Evolutionary conservation across 2,888 invertebrate species (phyloP), one percentile per base, ranked within the genome.

Genomic region (Campoletis raptor): DNA sequence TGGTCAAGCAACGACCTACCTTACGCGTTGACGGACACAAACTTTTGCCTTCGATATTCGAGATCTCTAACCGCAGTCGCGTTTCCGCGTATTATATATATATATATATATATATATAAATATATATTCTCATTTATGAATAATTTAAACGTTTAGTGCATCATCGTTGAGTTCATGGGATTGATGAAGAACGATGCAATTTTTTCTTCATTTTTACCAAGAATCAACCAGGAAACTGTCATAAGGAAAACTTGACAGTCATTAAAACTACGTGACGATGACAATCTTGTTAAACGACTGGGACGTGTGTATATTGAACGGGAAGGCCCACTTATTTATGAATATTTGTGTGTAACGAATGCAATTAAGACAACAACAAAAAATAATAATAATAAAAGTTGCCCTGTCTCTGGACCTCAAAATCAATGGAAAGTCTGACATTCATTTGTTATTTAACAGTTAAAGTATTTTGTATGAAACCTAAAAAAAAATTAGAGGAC

Each of bases 1-100:
- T 73, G 78, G 57, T 81, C 78, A 70, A 67, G 61, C 85, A 85
- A 87, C 83, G 87, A 87, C 87, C 85, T 87, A 85, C 83, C 85
- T 78, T 83, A 83, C 64, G 54, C 66, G 57, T 72, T 40, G 54
- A 66, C 73, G 57, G n/a, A 37, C 40, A 61, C 48, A 61, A 85
- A 78, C 57, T 74, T 66, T 73, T 54, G 66, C 73, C 42, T 54
- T 67, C 52, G 42, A 21, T 42, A 42, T n/a, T 24, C 73, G 81
- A 40, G 40, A 81, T 57, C 36, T 81, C n/a, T 36, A 45, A 54
- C 74, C 81, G 74, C 74, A n/a, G 57, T 81, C 66, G 30, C 54
- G 37, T 74, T 48, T 81, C 81, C 70, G 30, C 66, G 37, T 3
- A 40, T 67, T 3, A 40, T 67, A 21, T 45, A 18, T 40, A 64